phyloP scores from a whole-genome alignment of 2,888 invertebrate species.

The Euproctis similis region DNA sequence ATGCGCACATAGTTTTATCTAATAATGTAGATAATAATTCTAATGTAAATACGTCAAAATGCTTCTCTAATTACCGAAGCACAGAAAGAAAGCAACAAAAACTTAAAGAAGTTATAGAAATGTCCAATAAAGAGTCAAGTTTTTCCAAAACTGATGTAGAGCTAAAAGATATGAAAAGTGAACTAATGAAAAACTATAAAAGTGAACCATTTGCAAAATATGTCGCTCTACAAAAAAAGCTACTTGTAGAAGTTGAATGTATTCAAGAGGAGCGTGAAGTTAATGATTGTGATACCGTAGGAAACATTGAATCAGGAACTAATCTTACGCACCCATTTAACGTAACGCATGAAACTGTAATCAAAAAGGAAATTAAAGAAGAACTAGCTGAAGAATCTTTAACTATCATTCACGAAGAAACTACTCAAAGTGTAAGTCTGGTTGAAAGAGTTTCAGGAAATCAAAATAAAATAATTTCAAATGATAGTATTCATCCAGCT shows the following conservation, averaged over 20 bases:
- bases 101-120: slow-evolving; percentile 5
- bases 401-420: slow-evolving; percentile 2
- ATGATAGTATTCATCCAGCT: slow-evolving; percentile 27
- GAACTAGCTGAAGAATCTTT: not conserved
- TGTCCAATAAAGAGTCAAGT: slow-evolving; percentile 5
- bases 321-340: not conserved
- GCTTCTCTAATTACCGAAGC: slow-evolving; percentile 1
- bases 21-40: not conserved
- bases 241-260: slow-evolving; percentile 31
- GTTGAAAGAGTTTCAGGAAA: too few species aligned
- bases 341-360: not conserved
- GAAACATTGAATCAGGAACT: not conserved
- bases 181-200: slow-evolving; percentile 9
- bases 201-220: slow-evolving; percentile 33
- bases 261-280: slow-evolving; percentile 4
- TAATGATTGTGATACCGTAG: not conserved
- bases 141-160: slow-evolving; percentile 15
- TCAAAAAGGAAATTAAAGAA: not conserved
- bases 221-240: slow-evolving; percentile 35
- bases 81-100: slow-evolving; percentile 3
- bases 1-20: not conserved
- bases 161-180: slow-evolving; percentile 11
- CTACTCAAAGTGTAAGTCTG: slow-evolving; percentile 7
- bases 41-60: not conserved
- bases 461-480: slow-evolving; percentile 10